Base-by-base conservation (phyloP, 64 coral and sea anemone species). In the Stylophora pistillata region DNA sequence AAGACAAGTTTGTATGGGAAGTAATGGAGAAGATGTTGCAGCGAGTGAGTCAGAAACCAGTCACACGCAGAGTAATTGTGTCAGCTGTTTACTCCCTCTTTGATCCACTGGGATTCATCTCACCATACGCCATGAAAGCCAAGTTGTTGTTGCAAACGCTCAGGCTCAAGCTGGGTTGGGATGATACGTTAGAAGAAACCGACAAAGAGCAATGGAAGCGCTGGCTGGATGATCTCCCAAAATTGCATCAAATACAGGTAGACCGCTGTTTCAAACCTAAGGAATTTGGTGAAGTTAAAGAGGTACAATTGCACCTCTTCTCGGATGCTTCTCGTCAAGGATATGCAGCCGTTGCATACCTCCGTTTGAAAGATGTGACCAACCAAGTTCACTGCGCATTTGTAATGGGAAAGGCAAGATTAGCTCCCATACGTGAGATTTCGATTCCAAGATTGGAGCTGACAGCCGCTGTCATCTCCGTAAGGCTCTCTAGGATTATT, bases 81-180 rank as follows among this genome's bases (percentile, higher is more conserved):
- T 92, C 82, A 26, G 85, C 77, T 55, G 83, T 86, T 2, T 92
- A 92, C 31, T 92, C 91, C 77, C 58, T 92, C 23, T 92, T 92
- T 47, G 75, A 92, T 92, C 84, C 91, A 13, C 47, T 92, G 26
- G 91, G 84, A 63, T 87, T 92, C 52, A 92, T 92, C 29, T 61
- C 91, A 30, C 91, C 83, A 33, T 92, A 79, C 23, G 78, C 27
- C 13, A 86, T 92, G 71, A 73, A 73, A 15, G 71, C 71, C 2
- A 78, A 85, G 66, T 64, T 86, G 58, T 14, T 92, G 15, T 32
- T 92, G 18, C 82, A 92, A 53, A 87, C 61, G 56, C 30, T 92
- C 12, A 74, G 74, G 53, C 65, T 82, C 26, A 73, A 74, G 47
- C 7, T 92, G 10, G 73, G 58, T 20, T 92, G 90, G 90, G 90